Evolutionary conservation across 1,140 invertebrate genomes (phyloP).

Genomic region (Neodiprion pinetum): DNA sequence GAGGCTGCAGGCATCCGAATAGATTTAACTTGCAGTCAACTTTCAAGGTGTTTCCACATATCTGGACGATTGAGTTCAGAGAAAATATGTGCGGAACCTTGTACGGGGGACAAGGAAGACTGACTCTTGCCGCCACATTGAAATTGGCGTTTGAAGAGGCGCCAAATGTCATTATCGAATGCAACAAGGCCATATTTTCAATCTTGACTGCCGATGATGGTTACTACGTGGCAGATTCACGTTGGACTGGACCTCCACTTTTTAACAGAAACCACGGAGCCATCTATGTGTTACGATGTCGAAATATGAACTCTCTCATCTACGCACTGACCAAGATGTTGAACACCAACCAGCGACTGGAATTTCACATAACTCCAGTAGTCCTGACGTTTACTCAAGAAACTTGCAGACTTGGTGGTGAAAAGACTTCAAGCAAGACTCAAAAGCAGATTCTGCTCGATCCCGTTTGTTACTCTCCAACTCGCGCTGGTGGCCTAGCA

Average conservation of each 20-base stretch:
- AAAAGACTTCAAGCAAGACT: slow-evolving; percentile 9
- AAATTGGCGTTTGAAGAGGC: slow-evolving; percentile 32
- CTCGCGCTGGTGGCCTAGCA: slow-evolving; percentile 19
- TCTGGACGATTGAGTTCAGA: slow-evolving; percentile 49
- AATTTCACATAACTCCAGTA: slow-evolving; percentile 46
- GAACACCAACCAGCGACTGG: slow-evolving; percentile 48
- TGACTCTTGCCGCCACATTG: slow-evolving; percentile 30
- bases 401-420: slow-evolving; percentile 19
- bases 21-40: slow-evolving; percentile 43
- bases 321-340: slow-evolving; percentile 52
- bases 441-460: slow-evolving; percentile 33
- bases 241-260: slow-evolving; percentile 51
- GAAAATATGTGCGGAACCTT: slow-evolving; percentile 42
- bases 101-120: slow-evolving; percentile 36
- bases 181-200: slow-evolving; percentile 41
- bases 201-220: slow-evolving; percentile 34
- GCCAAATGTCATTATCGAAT: slow-evolving; percentile 44
- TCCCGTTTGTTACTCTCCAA: slow-evolving; percentile 31
- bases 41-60: slow-evolving; percentile 45
- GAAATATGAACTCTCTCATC: slow-evolving; percentile 40
- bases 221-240: slow-evolving; percentile 51
- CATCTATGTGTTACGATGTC: slow-evolving; percentile 51
- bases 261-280: slow-evolving; percentile 48
- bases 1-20: slow-evolving; percentile 35
- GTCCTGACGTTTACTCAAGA: slow-evolving; percentile 39